Evolutionary conservation across 2,797 vertebrate species (phyloP).

Genomic region (Chelmon rostratus): DNA sequence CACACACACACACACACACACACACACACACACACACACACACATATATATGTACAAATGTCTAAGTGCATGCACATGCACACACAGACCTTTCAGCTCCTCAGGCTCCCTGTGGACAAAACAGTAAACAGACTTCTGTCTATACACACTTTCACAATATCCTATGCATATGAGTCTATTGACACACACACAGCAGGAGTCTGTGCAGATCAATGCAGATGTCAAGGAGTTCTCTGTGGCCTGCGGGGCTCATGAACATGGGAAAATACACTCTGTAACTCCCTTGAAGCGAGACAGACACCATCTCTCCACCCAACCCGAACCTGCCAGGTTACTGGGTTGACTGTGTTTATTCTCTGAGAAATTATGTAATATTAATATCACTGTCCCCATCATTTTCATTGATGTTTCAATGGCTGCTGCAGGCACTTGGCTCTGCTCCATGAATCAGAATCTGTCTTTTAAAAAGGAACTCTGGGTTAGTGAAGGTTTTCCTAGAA

Average conservation of each 20-base stretch:
- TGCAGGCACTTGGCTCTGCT: not conserved
- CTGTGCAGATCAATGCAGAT: constrained; percentile 35
- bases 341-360: constrained; percentile 3
- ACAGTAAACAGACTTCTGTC: constrained; percentile 46
- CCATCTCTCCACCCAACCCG: not conserved
- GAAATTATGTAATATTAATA: not conserved
- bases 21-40: not conserved
- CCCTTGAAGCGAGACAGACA: constrained; percentile 1
- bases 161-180: constrained; percentile 38
- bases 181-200: constrained; percentile 12
- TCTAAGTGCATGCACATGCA: not conserved
- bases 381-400: not conserved
- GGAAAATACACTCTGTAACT: constrained; percentile 18
- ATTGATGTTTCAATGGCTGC: not conserved
- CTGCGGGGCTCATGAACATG: constrained; percentile 3
- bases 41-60: not conserved
- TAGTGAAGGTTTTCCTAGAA: not conserved
- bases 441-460: not conserved
- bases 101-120: constrained; percentile 36
- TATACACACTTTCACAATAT: constrained; percentile 38
- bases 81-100: constrained; percentile 32
- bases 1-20: constrained; percentile 2
- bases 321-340: constrained; percentile 7
- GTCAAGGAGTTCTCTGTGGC: constrained; percentile 46
- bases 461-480: not conserved